phyloP scores from a whole-genome alignment of 2,113 vertebrate species.

The Ailurus styani region DNA sequence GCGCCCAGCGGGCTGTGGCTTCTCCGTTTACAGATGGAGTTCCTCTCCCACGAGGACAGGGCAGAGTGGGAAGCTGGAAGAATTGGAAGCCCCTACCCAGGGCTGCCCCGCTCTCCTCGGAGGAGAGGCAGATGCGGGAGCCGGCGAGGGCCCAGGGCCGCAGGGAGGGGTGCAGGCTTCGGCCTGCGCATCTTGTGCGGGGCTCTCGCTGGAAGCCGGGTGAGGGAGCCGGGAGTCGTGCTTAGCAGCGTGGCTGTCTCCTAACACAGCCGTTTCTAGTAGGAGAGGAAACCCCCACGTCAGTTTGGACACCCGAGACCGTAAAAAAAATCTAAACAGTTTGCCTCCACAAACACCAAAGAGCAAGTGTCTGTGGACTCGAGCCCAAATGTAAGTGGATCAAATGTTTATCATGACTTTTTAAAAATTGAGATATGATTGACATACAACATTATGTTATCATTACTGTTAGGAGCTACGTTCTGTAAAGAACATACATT shows the following conservation, averaged over 20 bases:
- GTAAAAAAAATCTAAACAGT: not conserved
- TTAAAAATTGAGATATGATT: not conserved
- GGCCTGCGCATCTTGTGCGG: not conserved
- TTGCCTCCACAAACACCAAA: not conserved
- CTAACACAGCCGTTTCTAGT: not conserved
- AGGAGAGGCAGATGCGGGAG: not conserved
- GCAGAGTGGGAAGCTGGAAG: not conserved
- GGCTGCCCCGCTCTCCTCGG: not conserved
- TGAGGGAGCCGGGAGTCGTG: not conserved
- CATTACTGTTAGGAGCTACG: not conserved
- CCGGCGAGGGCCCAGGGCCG: not conserved
- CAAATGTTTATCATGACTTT: not conserved
- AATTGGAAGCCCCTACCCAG: not conserved
- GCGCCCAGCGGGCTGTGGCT: not conserved
- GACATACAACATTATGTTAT: no score
- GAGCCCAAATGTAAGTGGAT: not conserved
- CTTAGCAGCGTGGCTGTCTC: no score
- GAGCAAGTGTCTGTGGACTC: not conserved
- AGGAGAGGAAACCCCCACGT: not conserved
- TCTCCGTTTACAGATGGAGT: conserved; percentile 23
- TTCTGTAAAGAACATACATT: not conserved
- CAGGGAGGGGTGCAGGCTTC: fast-evolving
- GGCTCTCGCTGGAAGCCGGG: no score
- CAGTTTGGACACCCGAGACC: not conserved
- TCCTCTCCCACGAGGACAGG: not conserved